Base-by-base conservation (phyloP, 2,113 vertebrate species). In the Hydrolagus affinis region DNA sequence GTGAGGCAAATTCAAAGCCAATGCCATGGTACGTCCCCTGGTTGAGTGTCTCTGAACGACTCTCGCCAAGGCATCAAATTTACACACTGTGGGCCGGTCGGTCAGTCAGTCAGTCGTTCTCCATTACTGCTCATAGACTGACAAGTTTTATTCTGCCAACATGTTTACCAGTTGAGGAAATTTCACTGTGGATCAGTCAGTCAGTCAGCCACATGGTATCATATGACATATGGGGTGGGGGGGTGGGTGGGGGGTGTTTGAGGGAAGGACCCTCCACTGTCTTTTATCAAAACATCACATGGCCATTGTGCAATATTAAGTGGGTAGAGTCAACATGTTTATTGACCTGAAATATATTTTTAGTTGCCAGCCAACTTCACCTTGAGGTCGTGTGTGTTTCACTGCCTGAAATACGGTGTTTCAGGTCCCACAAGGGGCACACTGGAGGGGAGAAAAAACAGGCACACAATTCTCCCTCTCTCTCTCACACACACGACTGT, bases 251-350 rank as follows among this genome's bases (percentile, higher is more conserved):
- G 44, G 44, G 44, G 44, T n/a, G n/a, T 44, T 44, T 44, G 44
- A 44, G 44, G 44, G 44, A 44, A 3, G 44, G 44, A 44, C 44
- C 44, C 44, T 44, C 44, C 62, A 12, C 57, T 14, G 12, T 66
- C 62, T 17, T n/a, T 32, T 9, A 11, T 25, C 73, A n/a, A 75
- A 75, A 75, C 32, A 75, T 75, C 78, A 68, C 4, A 7, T 68
- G 62, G 28, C 25, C n/a, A 66, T 66, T 66, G 62, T 83, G 62
- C 62, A 66, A 83, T 25, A 30, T 75, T 57, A 30, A n/a, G n/a
- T n/a, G n/a, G n/a, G n/a, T n/a, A n/a, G n/a, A 32, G 62, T 83
- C 78, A 83, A 83, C 78, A 83, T 83, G 78, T 83, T 83, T 83
- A 83, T 62, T 66, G 78, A 83, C 30, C 30, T 83, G 78, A 68